Evolutionary conservation across 2,113 vertebrate species (phyloP), one percentile per base, ranked within the genome.

Genomic region (Scolopax mira): DNA sequence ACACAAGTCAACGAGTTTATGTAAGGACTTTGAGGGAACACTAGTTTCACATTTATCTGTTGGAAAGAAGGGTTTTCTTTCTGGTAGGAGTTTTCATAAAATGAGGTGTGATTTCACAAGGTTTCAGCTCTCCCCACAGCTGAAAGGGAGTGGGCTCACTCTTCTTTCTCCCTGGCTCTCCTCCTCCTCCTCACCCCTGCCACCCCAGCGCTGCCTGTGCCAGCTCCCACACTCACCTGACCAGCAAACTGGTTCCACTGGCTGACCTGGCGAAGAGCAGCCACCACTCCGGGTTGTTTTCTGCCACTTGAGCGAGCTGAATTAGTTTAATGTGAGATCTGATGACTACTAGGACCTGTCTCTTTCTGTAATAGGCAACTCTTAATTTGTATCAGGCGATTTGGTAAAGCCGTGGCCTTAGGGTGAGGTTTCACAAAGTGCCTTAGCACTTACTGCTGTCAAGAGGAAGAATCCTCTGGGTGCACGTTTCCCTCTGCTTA

Each of bases 401-500:
- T 83, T 55, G 78, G 46, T 80, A 73, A 86, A 93, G 58, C 46
- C 21, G 3, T 88, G 51, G 92, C 77, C 42, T 46, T 48, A 66
- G 64, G 90, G 75, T 62, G 69, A 80, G 51, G 33, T 93, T 93
- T 95, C 51, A 46, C 35, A 60, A 82, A 55, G 21, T 73, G 46
- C 69, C 75, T 79, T 27, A 80, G 83, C 55, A 58, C 64, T 84
- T 49, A 9, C 35, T 94, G 60, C 71, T 90, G 71, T 73, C 24
- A 17, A 21, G 52, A 85, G 58, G 48, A 54, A 60, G 62, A 79
- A 88, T 80, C 31, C 57, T 64, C 37, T 46, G 60, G 25, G 25
- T 79, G 54, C 1, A 0, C 2, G 2, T 46, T 89, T 74, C 33
- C 71, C 24, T 13, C 31, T 62, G 48, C 42, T 84, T 39, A 31